Evolutionary conservation across 2,113 vertebrate species (phyloP).

Genomic region (Myiozetetes cayanensis): DNA sequence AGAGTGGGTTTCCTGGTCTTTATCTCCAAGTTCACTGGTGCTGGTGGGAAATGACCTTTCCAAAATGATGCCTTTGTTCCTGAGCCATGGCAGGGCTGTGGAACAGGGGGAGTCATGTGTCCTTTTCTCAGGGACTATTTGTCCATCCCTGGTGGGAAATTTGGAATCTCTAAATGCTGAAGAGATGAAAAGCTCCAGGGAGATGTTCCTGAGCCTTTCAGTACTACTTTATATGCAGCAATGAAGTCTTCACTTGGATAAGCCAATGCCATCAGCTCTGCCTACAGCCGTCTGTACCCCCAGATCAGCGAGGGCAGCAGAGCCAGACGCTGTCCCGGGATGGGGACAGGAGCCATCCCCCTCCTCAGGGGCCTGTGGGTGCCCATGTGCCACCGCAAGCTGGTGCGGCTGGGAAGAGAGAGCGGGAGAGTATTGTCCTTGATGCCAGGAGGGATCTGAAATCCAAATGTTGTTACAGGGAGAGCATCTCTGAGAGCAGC

Average conservation of each 20-base stretch:
- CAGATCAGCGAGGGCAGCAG: rapidly evolving
- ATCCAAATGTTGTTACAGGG: not conserved
- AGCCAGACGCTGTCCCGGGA: not conserved
- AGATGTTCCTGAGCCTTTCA: not conserved
- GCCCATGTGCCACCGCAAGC: rapidly evolving
- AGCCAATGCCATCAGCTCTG: rapidly evolving
- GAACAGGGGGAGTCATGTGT: rapidly evolving
- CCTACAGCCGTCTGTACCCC: rapidly evolving
- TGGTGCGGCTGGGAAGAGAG: rapidly evolving
- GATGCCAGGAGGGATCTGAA: not conserved
- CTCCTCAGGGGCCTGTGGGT: rapidly evolving
- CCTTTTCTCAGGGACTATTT: not conserved
- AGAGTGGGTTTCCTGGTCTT: not conserved
- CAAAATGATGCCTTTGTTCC: not conserved
- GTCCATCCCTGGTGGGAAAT: not conserved
- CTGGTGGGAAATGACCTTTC: not conserved
- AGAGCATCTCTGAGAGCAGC: not conserved
- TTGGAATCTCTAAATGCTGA: not conserved
- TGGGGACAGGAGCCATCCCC: not conserved
- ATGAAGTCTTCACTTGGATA: rapidly evolving
- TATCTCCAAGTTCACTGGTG: not conserved
- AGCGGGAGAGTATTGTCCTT: not conserved
- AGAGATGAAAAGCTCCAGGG: not conserved
- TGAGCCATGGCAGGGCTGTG: not conserved
- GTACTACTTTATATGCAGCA: not conserved